These are phyloP conservation scores for Oryzias curvinotus DNA, from an alignment of 2,113 vertebrate genomes.

Conservation along the genomic window DNA sequence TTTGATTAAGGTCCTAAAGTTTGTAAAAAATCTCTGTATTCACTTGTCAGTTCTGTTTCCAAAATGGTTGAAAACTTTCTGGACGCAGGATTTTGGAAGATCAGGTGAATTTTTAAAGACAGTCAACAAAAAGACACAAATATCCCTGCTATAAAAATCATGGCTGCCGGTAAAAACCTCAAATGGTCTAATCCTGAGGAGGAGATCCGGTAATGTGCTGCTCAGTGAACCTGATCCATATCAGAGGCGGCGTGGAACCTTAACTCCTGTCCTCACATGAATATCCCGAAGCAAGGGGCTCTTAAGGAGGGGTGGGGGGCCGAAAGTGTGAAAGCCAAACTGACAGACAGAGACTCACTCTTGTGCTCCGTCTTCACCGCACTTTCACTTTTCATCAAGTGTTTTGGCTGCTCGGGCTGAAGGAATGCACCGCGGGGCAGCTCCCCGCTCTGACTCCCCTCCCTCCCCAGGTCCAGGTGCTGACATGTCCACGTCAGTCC, in stretches of 20 bases:
- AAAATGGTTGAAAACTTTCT: too few relatives aligned
- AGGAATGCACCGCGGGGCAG: constrained; percentile 73
- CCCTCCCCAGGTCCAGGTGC: constrained; percentile 36
- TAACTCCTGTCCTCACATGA: constrained; percentile 54
- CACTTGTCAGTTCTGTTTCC: too few relatives aligned
- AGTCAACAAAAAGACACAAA: too few relatives aligned
- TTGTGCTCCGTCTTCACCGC: constrained; percentile 37
- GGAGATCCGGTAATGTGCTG: constrained; percentile 8
- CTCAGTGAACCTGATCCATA: constrained; percentile 37
- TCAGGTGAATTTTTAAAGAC: too few relatives aligned
- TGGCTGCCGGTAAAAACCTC: too few relatives aligned
- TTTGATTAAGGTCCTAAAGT: background rate
- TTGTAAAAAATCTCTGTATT: too few relatives aligned
- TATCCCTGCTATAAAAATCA: too few relatives aligned
- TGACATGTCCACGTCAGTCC: constrained; percentile 55
- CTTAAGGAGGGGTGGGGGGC: constrained; percentile 11
- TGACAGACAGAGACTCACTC: constrained; percentile 42
- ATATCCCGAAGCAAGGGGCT: constrained; percentile 45
- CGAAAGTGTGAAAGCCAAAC: constrained; percentile 14
- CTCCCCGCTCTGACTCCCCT: constrained; percentile 34
- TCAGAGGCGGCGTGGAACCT: constrained; percentile 32
- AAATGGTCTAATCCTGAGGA: too few relatives aligned
- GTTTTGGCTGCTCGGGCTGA: constrained; percentile 53
- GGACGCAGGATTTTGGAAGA: too few relatives aligned
- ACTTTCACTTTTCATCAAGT: constrained; percentile 67